phyloP scores from a whole-genome alignment of 2,113 vertebrate species.

The Hylia prasina region DNA sequence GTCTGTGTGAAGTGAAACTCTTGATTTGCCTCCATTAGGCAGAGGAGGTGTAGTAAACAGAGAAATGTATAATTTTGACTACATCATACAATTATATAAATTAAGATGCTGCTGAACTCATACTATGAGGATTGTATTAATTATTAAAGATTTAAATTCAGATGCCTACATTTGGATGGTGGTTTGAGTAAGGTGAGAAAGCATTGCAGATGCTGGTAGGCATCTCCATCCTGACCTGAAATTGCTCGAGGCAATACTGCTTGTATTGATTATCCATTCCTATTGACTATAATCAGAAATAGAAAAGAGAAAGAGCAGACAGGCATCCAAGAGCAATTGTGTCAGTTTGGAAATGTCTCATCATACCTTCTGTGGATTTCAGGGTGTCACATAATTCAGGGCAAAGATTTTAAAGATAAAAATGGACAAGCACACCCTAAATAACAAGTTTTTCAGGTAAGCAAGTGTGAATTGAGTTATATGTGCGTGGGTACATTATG shows the following conservation, averaged over 20 bases:
- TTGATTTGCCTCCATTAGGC: not conserved
- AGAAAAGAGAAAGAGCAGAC: not conserved
- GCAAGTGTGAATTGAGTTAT: not conserved
- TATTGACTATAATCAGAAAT: not conserved
- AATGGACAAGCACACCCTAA: not conserved
- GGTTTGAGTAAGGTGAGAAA: not conserved
- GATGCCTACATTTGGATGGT: not conserved
- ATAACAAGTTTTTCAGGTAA: not conserved
- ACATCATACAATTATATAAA: not conserved
- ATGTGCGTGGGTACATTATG: not conserved
- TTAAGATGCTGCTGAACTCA: not conserved
- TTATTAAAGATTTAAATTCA: not conserved
- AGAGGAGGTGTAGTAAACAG: not conserved
- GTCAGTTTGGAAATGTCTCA: not conserved
- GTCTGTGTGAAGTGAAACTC: not conserved
- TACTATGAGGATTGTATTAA: not conserved
- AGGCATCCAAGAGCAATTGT: not conserved
- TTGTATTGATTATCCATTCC: not conserved
- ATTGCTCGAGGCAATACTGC: not conserved
- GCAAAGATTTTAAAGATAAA: not conserved
- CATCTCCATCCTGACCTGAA: not conserved
- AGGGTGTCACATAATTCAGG: not conserved
- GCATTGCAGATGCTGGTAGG: not conserved
- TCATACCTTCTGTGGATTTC: not conserved
- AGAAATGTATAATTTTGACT: not conserved